These are phyloP conservation scores for Micrasema longulum DNA, from an alignment of 1,140 invertebrate genomes.

Conservation along the genomic window DNA sequence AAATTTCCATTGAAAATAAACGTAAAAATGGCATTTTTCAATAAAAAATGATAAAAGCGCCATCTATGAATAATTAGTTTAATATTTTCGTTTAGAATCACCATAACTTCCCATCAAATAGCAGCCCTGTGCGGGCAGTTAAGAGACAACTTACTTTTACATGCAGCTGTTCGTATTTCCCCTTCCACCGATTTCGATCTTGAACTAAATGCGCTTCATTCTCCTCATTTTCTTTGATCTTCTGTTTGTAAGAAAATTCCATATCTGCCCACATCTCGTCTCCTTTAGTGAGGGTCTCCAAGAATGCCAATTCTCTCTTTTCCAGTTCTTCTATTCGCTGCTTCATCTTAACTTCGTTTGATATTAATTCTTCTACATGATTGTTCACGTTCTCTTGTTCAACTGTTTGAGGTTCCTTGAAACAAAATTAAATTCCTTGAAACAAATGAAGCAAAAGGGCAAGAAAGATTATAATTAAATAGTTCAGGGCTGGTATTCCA, in stretches of 20 bases:
- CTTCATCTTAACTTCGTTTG: slow-evolving; percentile 60
- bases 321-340: slow-evolving; percentile 72
- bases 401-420: no score
- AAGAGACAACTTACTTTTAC: slow-evolving; percentile 60
- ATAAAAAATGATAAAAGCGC: no score
- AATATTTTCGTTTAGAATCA: no score
- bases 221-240: slow-evolving; percentile 65
- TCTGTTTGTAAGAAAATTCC: slow-evolving; percentile 74
- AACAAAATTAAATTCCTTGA: no score
- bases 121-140: no score
- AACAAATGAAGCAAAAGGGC: no score
- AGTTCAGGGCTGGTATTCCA: no score
- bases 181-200: slow-evolving; percentile 62
- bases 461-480: no score
- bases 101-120: no score
- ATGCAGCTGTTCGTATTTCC: slow-evolving; percentile 61
- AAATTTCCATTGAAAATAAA: no score
- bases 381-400: slow-evolving; percentile 51
- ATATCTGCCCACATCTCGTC: slow-evolving; percentile 80
- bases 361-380: slow-evolving; percentile 54
- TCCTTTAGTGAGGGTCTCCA: slow-evolving; percentile 79
- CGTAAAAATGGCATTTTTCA: no score
- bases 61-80: no score
- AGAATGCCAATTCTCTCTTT: slow-evolving; percentile 74
- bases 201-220: slow-evolving; percentile 55